A percentile compares a stretch with the other conserved stretches of the same genome.
These are phyloP conservation scores for Archips xylosteana DNA, from an alignment of 2,888 invertebrate genomes.

Conservation along the genomic window DNA sequence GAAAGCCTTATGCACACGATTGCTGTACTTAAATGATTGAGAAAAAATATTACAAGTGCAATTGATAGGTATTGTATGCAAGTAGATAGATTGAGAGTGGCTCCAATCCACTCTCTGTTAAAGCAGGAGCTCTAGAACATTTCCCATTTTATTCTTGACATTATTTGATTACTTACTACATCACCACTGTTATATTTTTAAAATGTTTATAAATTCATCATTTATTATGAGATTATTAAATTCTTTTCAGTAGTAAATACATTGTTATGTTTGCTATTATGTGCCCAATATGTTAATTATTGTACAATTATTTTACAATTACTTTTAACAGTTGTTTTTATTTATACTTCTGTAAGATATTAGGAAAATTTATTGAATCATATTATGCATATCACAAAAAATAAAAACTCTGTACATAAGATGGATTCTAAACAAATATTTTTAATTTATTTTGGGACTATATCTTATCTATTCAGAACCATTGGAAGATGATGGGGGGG, in stretches of 20 bases:
- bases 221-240: slow-evolving; percentile 72
- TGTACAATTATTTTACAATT: slow-evolving; percentile 71
- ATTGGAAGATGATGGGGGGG: slow-evolving; percentile 44
- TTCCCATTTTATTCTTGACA: slow-evolving; percentile 42
- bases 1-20: slow-evolving; percentile 64
- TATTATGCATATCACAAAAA: slow-evolving; percentile 73
- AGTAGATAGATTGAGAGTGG: slow-evolving; percentile 51
- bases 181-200: slow-evolving; percentile 53
- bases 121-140: slow-evolving; percentile 46
- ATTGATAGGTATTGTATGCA: slow-evolving; percentile 51
- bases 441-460: slow-evolving; percentile 66
- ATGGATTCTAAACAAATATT: slow-evolving; percentile 68
- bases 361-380: slow-evolving; percentile 74
- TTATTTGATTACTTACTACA: slow-evolving; percentile 52
- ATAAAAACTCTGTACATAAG: slow-evolving; percentile 71
- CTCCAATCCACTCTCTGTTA: slow-evolving; percentile 45
- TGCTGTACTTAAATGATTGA: slow-evolving; percentile 58
- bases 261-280: slow-evolving; percentile 80
- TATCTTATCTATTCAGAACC: slow-evolving; percentile 52
- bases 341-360: slow-evolving; percentile 71
- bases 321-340: slow-evolving; percentile 75
- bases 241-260: slow-evolving; percentile 60
- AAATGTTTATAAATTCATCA: slow-evolving; percentile 48
- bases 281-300: slow-evolving; percentile 70
- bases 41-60: slow-evolving; percentile 53